Conservation (phyloP, 2,113 vertebrate species). For the Perca fluviatilis region DNA sequence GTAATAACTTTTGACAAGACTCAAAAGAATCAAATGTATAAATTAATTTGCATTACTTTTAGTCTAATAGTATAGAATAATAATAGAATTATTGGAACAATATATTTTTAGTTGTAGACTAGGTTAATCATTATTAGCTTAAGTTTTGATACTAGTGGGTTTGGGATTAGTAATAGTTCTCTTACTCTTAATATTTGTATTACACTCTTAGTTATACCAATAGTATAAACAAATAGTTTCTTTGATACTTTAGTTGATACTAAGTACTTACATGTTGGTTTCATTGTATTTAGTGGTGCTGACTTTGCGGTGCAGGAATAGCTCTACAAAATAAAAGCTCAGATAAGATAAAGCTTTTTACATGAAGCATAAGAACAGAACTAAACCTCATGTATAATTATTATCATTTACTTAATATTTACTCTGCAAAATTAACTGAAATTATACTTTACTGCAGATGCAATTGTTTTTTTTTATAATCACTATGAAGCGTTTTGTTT, state of each 20-base stretch:
- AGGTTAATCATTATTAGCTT: not conserved
- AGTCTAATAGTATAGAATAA: not conserved
- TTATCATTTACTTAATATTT: not conserved
- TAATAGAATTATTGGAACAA: too few relatives aligned
- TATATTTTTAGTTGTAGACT: not conserved
- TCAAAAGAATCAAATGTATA: not conserved
- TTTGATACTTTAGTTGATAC: too few relatives aligned
- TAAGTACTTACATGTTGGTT: not conserved
- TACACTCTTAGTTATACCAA: not conserved
- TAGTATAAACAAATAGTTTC: too few relatives aligned
- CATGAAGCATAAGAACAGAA: not conserved
- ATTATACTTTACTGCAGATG: not conserved
- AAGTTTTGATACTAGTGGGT: not conserved
- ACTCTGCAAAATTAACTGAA: not conserved
- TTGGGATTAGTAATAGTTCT: not conserved
- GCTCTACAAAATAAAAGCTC: constrained; percentile 38
- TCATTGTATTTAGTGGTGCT: constrained; percentile 34
- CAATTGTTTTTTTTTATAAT: not conserved
- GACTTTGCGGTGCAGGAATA: constrained; percentile 28
- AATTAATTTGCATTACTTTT: not conserved
- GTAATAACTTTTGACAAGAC: not conserved
- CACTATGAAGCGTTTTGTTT: too few relatives aligned
- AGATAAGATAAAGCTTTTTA: not conserved
- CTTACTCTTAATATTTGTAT: not conserved
- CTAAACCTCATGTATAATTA: not conserved